Evolutionary conservation across 1,140 invertebrate genomes (phyloP).

Genomic region (Leptonema lineaticorne): DNA sequence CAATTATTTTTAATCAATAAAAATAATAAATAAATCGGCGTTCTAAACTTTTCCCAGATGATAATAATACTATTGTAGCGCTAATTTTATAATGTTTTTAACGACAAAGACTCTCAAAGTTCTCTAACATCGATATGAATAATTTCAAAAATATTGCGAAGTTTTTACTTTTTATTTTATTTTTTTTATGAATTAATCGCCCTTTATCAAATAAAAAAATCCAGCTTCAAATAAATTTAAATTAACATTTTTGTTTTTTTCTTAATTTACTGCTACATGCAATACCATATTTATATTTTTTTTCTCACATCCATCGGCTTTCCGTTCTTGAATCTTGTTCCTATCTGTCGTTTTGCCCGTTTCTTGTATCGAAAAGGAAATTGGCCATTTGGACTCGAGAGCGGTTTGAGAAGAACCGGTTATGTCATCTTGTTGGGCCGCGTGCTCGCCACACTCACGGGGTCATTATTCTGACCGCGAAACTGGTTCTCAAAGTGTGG

Average conservation of each 20-base stretch:
- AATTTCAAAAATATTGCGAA: too few relatives aligned
- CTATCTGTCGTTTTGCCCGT: neutral
- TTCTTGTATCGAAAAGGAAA: slow-evolving; percentile 29
- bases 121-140: too few relatives aligned
- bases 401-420: slow-evolving; percentile 30
- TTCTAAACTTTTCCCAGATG: too few relatives aligned
- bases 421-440: slow-evolving; percentile 28
- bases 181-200: neutral
- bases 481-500: slow-evolving; percentile 13
- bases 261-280: neutral
- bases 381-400: slow-evolving; percentile 24
- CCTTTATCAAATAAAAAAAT: neutral
- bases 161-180: neutral
- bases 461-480: slow-evolving; percentile 29
- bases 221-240: neutral
- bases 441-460: slow-evolving; percentile 21
- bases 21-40: too few relatives aligned
- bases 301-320: neutral
- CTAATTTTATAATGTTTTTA: too few relatives aligned
- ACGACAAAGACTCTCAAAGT: too few relatives aligned
- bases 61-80: too few relatives aligned
- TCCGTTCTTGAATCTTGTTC: too few relatives aligned
- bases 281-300: neutral
- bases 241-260: neutral
- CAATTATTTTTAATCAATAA: too few relatives aligned